Evolutionary conservation across 2,888 invertebrate species (phyloP), one percentile per base, ranked within the genome.

Genomic region (Protonemura montana): DNA sequence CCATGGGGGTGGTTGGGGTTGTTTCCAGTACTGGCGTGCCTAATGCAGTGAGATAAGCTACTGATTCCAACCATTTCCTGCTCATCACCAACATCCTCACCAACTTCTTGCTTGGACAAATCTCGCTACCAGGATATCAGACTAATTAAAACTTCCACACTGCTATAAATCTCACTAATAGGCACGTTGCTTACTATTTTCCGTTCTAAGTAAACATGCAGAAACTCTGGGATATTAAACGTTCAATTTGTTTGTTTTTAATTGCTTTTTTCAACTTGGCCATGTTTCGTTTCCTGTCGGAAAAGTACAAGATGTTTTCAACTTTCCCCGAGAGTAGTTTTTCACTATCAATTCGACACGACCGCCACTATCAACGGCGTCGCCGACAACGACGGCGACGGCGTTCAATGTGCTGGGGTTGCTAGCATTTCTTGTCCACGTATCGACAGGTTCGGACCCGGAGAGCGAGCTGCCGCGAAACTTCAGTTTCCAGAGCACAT

Each of bases 401-500:
- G 7, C 1, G 59, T 21, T 21, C 16, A 21, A 59, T 59, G 59
- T 16, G 59, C 59, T 59, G 21, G 59, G 59, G 6, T 7, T 59
- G 59, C 21, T 59, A 59, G 59, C 7, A 59, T 59, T 13, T 59
- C 59, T 59, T 59, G 59, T 81, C 81, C 28, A 16, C 30, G 10
- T 29, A 28, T 81, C 16, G n/a, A 30, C 85, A 87, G 88, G 88
- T 87, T 86, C 87, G 13, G 87, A 87, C 29, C 86, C 85, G 76
- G 87, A 87, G 35, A 86, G 76, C 10, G 88, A 87, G 25, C 42
- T 85, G 76, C 88, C 88, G 26, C 85, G 87, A 16, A 93, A 93
- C 91, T 92, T 94, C 90, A 93, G 94, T 76, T 94, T 95, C 87
- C 94, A 97, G 92, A 97, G 97, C 90, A 97, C 97, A 89, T 97